Conservation (phyloP, 1,140 invertebrate genomes). For the Drosophila orosa region DNA sequence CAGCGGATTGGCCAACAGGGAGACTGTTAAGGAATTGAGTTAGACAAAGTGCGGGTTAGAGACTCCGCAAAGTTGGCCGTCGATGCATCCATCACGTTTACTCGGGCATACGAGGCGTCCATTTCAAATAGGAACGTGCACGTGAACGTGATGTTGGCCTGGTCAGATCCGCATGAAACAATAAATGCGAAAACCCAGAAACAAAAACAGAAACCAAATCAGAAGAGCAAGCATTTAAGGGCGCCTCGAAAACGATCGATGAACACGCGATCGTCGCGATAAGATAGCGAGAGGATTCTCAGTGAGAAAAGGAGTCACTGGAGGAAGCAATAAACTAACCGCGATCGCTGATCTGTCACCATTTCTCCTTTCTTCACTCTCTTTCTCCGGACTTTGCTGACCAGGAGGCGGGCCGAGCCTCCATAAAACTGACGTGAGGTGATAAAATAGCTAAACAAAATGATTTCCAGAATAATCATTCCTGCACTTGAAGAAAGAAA, state of each 20-base stretch:
- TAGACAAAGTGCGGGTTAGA: background rate
- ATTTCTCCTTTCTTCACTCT: conserved; percentile 43
- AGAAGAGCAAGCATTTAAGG: conserved; percentile 10
- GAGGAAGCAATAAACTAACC: conserved; percentile 79
- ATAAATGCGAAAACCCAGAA: conserved; percentile 39
- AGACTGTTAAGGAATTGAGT: background rate
- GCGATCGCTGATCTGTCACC: conserved; percentile 76
- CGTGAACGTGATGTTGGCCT: conserved; percentile 50
- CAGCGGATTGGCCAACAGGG: background rate
- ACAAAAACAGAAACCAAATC: conserved; percentile 11
- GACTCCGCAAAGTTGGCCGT: conserved; percentile 28
- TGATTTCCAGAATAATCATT: conserved; percentile 53
- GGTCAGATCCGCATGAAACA: conserved; percentile 23
- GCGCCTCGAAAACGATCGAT: conserved; percentile 51
- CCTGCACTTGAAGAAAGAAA: conserved; percentile 10
- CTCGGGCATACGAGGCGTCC: conserved; percentile 78
- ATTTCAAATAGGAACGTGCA: conserved; percentile 72
- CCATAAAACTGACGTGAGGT: conserved; percentile 74
- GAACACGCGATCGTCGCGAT: conserved; percentile 37
- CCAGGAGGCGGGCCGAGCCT: conserved; percentile 50
- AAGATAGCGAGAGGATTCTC: conserved; percentile 46
- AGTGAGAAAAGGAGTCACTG: conserved; percentile 11
- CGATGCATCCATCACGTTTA: conserved; percentile 76
- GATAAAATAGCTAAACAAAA: conserved; percentile 79
- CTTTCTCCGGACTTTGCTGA: background rate